These are phyloP conservation scores for Cranoglanis bouderius DNA, from an alignment of 2,113 vertebrate genomes.

Conservation along the genomic window DNA sequence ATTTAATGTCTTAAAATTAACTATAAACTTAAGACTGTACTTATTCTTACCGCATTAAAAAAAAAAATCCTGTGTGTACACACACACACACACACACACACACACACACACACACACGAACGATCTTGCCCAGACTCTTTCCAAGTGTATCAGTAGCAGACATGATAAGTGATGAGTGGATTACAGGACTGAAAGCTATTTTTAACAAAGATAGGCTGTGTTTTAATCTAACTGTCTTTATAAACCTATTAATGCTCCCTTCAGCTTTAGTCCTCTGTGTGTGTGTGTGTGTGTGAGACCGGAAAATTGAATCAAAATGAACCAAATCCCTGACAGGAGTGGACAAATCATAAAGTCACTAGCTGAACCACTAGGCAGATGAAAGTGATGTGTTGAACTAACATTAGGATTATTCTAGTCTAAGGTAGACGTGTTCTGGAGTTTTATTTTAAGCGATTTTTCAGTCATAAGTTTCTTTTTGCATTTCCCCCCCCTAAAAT, in stretches of 20 bases:
- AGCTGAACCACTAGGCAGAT: background rate
- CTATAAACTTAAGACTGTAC: background rate
- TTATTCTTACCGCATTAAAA: background rate
- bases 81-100: background rate
- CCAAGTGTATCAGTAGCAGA: conserved; percentile 19
- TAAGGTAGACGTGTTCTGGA: background rate
- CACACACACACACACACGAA: conserved; percentile 2
- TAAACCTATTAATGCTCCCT: conserved; percentile 61
- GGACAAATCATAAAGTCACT: background rate
- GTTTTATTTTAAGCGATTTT: background rate
- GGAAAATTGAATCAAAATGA: background rate
- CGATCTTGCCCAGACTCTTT: conserved; percentile 4
- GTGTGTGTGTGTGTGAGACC: background rate
- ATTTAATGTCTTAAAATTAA: background rate
- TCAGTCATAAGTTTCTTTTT: background rate
- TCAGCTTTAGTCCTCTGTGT: background rate
- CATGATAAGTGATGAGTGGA: background rate
- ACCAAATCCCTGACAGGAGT: background rate
- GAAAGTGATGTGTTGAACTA: background rate
- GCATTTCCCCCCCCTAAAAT: background rate
- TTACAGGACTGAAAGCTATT: conserved; percentile 15
- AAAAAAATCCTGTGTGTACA: too few relatives aligned
- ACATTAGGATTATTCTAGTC: too few relatives aligned
- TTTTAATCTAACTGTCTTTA: conserved; percentile 39
- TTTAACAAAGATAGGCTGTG: conserved; percentile 28